These are phyloP conservation scores for Cataglyphis cursor DNA, from an alignment of 2,888 invertebrate genomes.

Conservation along the genomic window DNA sequence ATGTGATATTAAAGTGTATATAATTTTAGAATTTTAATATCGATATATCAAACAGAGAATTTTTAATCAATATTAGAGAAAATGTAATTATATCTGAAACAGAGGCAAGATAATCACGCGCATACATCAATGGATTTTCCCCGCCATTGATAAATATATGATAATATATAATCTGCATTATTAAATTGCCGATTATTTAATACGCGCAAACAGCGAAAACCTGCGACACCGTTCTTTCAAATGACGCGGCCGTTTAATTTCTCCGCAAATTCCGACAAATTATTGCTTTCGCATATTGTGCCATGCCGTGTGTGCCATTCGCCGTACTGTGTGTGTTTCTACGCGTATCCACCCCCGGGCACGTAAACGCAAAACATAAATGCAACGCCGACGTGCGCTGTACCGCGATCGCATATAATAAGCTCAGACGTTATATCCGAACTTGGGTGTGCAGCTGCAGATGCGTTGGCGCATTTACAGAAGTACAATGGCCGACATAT, in stretches of 20 bases:
- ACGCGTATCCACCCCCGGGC: constrained; percentile 58
- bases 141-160: background rate
- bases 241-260: constrained; percentile 29
- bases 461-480: constrained; percentile 77
- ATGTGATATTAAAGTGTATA: background rate
- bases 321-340: constrained; percentile 42
- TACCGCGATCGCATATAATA: constrained; percentile 73
- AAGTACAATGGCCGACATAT: constrained; percentile 76
- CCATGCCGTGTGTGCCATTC: constrained; percentile 25
- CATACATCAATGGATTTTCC: background rate
- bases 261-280: constrained; percentile 46
- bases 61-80: constrained; percentile 2
- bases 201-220: constrained; percentile 15
- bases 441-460: constrained; percentile 71
- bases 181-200: constrained; percentile 36
- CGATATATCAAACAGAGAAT: background rate
- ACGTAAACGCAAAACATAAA: constrained; percentile 68
- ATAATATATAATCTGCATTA: background rate
- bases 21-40: background rate
- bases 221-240: constrained; percentile 24
- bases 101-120: background rate
- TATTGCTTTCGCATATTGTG: constrained; percentile 49
- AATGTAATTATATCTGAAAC: background rate
- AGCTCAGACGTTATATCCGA: constrained; percentile 69
- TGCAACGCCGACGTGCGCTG: constrained; percentile 52